These are phyloP conservation scores for Caenorhabditis sulstoni DNA, from an alignment of 2,888 invertebrate genomes.

Conservation along the genomic window DNA sequence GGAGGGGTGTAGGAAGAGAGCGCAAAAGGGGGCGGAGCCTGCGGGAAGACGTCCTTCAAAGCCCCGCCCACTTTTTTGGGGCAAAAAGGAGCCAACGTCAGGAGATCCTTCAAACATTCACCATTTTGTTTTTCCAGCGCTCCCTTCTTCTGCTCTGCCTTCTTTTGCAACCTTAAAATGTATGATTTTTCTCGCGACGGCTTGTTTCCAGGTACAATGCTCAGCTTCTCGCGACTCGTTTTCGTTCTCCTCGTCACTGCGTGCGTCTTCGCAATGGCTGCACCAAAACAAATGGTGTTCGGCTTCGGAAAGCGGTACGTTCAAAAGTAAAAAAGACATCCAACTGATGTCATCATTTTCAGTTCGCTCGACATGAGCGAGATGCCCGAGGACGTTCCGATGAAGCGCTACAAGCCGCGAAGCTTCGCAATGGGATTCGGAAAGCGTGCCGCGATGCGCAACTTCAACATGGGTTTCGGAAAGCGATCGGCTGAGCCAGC, in stretches of 20 bases:
- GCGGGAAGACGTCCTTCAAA: conserved; percentile 40
- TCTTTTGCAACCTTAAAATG: conserved; percentile 32
- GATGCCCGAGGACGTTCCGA: conserved; percentile 42
- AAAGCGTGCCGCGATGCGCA: conserved; percentile 62
- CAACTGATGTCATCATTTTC: neutral
- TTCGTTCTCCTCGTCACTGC: conserved; percentile 57
- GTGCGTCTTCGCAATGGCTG: conserved; percentile 53
- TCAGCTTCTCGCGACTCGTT: conserved; percentile 61
- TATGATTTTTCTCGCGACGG: conserved; percentile 15
- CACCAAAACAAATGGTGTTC: conserved; percentile 65
- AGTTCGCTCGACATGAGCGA: conserved; percentile 41
- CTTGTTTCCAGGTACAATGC: conserved; percentile 53
- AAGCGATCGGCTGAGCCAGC: conserved; percentile 55
- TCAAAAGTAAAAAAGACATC: neutral
- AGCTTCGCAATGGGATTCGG: conserved; percentile 71
- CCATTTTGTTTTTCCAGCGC: conserved; percentile 25
- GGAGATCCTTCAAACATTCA: conserved; percentile 12
- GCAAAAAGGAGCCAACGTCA: conserved; percentile 33
- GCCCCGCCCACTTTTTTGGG: conserved; percentile 46
- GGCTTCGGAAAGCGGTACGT: conserved; percentile 67
- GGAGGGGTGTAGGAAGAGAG: neutral
- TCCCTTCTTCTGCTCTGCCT: neutral
- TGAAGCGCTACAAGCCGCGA: conserved; percentile 60
- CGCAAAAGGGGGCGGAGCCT: conserved; percentile 30
- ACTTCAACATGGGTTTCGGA: conserved; percentile 69